These are phyloP conservation scores for Halocaridina rubra DNA, from an alignment of 2,888 invertebrate genomes.

Conservation along the genomic window DNA sequence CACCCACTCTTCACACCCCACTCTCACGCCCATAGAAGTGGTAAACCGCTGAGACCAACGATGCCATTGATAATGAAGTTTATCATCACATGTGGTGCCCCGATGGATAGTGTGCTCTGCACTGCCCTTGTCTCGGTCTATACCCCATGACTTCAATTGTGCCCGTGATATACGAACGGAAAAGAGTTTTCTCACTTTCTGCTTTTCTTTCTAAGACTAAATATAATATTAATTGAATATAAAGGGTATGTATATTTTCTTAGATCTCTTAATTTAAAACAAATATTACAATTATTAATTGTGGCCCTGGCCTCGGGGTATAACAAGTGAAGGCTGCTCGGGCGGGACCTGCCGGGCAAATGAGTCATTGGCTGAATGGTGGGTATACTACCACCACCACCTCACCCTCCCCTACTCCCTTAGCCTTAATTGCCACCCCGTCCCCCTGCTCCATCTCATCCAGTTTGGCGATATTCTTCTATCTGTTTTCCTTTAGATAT, in stretches of 20 bases:
- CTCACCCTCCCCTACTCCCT: background rate
- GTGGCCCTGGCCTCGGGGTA: background rate
- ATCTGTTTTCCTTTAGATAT: too few species aligned
- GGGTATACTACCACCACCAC: slow-evolving; percentile 1
- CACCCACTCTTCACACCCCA: slow-evolving; percentile 38
- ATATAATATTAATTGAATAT: too few species aligned
- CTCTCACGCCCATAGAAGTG: slow-evolving; percentile 12
- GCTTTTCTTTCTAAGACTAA: too few species aligned
- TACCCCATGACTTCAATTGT: slow-evolving; percentile 22
- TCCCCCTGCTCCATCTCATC: background rate
- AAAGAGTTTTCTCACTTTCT: too few species aligned
- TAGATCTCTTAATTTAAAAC: too few species aligned
- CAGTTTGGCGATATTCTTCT: too few species aligned
- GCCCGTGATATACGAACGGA: too few species aligned
- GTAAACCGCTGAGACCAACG: slow-evolving; percentile 13
- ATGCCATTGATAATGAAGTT: slow-evolving; percentile 1
- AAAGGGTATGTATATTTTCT: too few species aligned
- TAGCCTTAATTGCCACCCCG: background rate
- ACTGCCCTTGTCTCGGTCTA: slow-evolving; percentile 13
- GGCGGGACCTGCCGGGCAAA: slow-evolving; percentile 49
- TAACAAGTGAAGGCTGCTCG: slow-evolving; percentile 6
- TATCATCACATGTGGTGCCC: slow-evolving; percentile 40
- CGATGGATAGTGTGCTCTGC: slow-evolving; percentile 1
- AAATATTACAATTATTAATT: too few species aligned
- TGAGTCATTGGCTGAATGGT: slow-evolving; percentile 47